phyloP scores from a whole-genome alignment of 1,140 invertebrate genomes.

The Pseudomyrmex concolor region DNA sequence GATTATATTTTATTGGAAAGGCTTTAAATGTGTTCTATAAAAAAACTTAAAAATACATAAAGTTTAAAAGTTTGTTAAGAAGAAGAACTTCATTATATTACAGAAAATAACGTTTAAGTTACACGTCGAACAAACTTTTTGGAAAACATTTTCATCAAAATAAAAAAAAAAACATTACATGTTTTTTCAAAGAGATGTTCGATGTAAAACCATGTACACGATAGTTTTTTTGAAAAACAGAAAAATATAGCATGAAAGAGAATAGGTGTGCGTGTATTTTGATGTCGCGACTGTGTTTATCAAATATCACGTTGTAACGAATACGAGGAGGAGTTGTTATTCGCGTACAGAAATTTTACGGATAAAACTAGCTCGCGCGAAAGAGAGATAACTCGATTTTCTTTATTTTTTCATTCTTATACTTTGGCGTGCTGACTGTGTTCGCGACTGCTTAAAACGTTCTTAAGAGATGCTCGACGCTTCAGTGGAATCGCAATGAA shows the following conservation, averaged over 20 bases:
- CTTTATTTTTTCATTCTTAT: not conserved
- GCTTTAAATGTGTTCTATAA: too few species aligned
- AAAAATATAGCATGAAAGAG: constrained; percentile 12
- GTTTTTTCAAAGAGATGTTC: not conserved
- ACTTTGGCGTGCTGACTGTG: not conserved
- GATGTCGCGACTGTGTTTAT: not conserved
- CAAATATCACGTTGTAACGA: not conserved
- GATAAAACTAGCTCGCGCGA: not conserved
- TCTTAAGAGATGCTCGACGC: constrained; percentile 14
- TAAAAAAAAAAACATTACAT: not conserved
- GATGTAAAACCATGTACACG: not conserved
- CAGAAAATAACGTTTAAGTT: not conserved
- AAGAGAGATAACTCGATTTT: not conserved
- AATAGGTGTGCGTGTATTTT: not conserved
- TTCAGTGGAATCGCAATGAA: constrained; percentile 2
- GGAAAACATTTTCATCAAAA: not conserved
- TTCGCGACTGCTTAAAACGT: constrained; percentile 4
- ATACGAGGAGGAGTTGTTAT: constrained; percentile 1
- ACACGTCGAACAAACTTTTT: not conserved
- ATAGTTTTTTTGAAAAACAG: not conserved
- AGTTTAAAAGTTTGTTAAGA: not conserved
- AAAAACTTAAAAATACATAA: too few species aligned
- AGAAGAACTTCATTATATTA: not conserved
- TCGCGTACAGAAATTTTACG: not conserved
- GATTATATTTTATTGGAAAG: not conserved